These are phyloP conservation scores for Caiman crocodilus DNA, from an alignment of 2,797 vertebrate genomes.

Conservation along the genomic window DNA sequence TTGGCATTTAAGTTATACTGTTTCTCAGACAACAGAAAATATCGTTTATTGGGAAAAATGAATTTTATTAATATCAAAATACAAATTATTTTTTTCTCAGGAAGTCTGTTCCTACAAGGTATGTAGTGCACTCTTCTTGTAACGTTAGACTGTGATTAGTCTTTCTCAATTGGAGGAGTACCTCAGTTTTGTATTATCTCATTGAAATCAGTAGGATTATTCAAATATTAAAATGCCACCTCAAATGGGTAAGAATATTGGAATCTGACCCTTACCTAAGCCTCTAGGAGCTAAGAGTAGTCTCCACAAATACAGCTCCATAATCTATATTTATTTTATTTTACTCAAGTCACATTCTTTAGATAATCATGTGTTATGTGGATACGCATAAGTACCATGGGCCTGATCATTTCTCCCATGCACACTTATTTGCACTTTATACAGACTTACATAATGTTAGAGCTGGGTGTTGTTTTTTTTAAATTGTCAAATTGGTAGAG, in stretches of 20 bases:
- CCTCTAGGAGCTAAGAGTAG: neutral
- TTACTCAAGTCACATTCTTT: conserved; percentile 22
- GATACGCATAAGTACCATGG: neutral
- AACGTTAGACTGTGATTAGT: neutral
- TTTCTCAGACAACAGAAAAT: conserved; percentile 24
- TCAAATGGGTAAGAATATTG: conserved; percentile 4
- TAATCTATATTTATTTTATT: conserved; percentile 28
- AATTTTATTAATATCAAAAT: conserved; percentile 4
- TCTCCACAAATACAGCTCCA: neutral
- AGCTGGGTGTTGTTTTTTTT: neutral
- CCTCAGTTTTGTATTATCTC: conserved; percentile 36
- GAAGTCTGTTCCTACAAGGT: neutral
- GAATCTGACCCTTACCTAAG: conserved; percentile 31
- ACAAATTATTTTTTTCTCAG: neutral
- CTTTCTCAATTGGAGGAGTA: conserved; percentile 19
- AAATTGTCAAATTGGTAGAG: neutral
- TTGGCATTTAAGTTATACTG: conserved; percentile 36
- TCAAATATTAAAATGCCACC: conserved; percentile 41
- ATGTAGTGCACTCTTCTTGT: conserved; percentile 30
- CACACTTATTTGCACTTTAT: neutral
- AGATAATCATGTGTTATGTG: neutral
- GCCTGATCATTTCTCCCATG: neutral
- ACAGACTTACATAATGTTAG: neutral
- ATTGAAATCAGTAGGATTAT: neutral
- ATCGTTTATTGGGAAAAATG: conserved; percentile 3